These are phyloP conservation scores for Melanerpes aurifrons DNA, from an alignment of 2,113 vertebrate genomes.

Conservation along the genomic window DNA sequence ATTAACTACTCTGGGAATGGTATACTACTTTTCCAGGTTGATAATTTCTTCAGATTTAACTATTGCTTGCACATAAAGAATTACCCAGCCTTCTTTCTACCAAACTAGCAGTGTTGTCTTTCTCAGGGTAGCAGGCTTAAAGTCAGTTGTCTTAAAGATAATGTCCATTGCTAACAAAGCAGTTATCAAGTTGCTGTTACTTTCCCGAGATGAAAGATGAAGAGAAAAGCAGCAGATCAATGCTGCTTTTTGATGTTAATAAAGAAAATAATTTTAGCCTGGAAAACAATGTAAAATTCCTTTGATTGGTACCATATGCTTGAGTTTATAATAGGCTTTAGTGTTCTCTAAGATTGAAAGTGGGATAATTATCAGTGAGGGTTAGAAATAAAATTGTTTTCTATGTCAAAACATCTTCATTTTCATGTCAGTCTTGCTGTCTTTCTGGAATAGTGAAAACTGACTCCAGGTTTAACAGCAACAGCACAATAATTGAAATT, in stretches of 20 bases:
- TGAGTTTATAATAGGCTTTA: conserved; percentile 28
- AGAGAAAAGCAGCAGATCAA: neutral
- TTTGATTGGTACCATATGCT: neutral
- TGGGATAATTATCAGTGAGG: conserved; percentile 10
- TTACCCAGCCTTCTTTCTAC: neutral
- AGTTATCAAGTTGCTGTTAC: neutral
- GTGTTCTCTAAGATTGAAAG: conserved; percentile 15
- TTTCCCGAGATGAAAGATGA: neutral
- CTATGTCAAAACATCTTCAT: conserved; percentile 28
- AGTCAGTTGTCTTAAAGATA: neutral
- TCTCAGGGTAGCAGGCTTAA: neutral
- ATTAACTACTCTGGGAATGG: neutral
- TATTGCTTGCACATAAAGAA: neutral
- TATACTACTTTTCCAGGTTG: neutral
- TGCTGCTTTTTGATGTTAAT: neutral
- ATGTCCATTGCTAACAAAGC: neutral
- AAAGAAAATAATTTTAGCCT: neutral
- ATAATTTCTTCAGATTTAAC: neutral
- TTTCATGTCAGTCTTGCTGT: neutral
- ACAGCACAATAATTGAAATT: neutral
- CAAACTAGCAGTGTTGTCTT: neutral
- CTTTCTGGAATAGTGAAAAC: neutral
- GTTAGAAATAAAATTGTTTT: conserved; percentile 26
- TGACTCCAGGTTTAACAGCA: neutral
- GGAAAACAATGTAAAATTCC: neutral